Evolutionary conservation across 2,888 invertebrate genomes (phyloP).

Genomic region (Drosophila seclusa): DNA sequence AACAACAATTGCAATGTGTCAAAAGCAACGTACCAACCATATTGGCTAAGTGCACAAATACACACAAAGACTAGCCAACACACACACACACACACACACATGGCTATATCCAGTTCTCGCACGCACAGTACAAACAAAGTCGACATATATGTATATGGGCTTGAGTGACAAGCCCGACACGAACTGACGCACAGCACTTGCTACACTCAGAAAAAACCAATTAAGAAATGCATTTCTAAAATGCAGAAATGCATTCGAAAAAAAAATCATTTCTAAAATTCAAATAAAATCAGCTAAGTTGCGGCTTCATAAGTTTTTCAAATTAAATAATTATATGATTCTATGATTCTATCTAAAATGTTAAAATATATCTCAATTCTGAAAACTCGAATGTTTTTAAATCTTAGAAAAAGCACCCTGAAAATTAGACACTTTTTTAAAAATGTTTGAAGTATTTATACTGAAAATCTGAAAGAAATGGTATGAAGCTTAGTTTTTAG

Average conservation of each 20-base stretch:
- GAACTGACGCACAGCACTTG: slow-evolving; percentile 3
- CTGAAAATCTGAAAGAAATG: not conserved
- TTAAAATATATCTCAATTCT: not conserved
- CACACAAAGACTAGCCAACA: slow-evolving; percentile 29
- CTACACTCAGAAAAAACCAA: not conserved
- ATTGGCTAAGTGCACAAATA: slow-evolving; percentile 61
- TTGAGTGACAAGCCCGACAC: not conserved
- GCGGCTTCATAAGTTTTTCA: not conserved
- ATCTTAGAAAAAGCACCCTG: not conserved
- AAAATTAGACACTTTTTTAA: not conserved
- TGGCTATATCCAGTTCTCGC: slow-evolving; percentile 52
- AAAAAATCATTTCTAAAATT: not conserved
- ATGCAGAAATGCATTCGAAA: not conserved
- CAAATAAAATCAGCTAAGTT: not conserved
- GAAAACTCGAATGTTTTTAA: not conserved
- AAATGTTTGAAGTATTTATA: not conserved
- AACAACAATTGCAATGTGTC: slow-evolving; percentile 64
- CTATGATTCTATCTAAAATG: not conserved
- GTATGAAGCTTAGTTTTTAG: not conserved
- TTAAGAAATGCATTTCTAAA: not conserved
- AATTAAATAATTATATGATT: not conserved
- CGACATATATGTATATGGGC: not conserved
- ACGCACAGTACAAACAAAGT: slow-evolving; percentile 30
- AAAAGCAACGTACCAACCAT: slow-evolving; percentile 50
- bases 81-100: slow-evolving; percentile 35